phyloP scores from a whole-genome alignment of 1,140 invertebrate species.

The Scaptomyza hsui region DNA sequence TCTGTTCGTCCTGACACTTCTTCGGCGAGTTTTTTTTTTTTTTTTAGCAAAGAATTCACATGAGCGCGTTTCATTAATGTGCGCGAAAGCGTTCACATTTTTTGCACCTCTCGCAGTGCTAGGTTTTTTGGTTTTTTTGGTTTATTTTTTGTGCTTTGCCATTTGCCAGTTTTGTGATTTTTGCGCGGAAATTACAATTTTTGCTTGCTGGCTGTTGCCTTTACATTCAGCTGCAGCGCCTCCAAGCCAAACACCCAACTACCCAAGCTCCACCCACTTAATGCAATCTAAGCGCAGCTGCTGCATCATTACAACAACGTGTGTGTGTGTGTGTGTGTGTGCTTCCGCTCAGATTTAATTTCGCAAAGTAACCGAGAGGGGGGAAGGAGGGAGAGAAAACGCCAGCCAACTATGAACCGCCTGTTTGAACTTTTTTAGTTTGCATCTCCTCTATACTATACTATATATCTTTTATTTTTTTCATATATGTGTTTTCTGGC shows the following conservation, averaged over 20 bases:
- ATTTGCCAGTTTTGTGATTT: constrained; percentile 63
- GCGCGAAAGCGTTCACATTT: constrained; percentile 51
- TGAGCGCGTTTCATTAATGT: constrained; percentile 62
- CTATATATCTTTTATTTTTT: constrained; percentile 44
- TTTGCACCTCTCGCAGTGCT: constrained; percentile 34
- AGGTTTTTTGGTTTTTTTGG: constrained; percentile 21
- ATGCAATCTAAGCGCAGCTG: constrained; percentile 83
- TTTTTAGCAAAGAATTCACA: constrained; percentile 11
- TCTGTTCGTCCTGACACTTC: neutral
- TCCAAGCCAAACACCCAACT: constrained; percentile 16
- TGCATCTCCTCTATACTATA: constrained; percentile 24
- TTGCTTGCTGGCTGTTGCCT: constrained; percentile 43
- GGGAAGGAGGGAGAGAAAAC: constrained; percentile 6
- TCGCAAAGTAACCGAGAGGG: constrained; percentile 55
- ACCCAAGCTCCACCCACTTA: constrained; percentile 59
- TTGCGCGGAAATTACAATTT: constrained; percentile 81
- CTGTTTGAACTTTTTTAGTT: constrained; percentile 73
- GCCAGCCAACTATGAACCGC: constrained; percentile 69
- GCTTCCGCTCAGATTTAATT: constrained; percentile 81
- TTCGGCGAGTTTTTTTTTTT: constrained; percentile 10
- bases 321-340: constrained; percentile 20
- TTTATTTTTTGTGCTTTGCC: constrained; percentile 34
- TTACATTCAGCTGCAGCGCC: constrained; percentile 31
- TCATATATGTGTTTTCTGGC: constrained; percentile 23
- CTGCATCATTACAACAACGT: constrained; percentile 74